A percentile compares a stretch with the other conserved stretches of the same genome.
Evolutionary conservation across 2,888 invertebrate species (phyloP).

Genomic region (Plutella xylostella): DNA sequence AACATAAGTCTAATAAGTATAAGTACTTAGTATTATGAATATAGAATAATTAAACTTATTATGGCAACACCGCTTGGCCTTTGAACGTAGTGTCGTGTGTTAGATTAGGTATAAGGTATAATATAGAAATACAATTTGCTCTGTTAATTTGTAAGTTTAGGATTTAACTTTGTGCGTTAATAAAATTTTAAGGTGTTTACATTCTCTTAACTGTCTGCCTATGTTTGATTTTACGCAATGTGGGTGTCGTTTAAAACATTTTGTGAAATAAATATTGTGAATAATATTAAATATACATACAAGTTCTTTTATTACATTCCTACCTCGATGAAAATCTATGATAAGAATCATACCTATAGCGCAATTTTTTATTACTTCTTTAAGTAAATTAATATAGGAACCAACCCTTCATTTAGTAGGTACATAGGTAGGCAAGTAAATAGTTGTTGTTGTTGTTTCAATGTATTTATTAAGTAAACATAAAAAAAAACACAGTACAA

Average conservation of each 20-base stretch:
- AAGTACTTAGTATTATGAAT: background rate
- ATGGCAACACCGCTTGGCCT: conserved; percentile 71
- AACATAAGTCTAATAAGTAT: conserved; percentile 18
- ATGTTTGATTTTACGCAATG: conserved; percentile 57
- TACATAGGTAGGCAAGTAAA: too few species aligned
- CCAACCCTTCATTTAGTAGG: too few species aligned
- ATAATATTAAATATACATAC: conserved; percentile 1
- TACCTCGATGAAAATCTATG: too few species aligned
- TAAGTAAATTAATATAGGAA: too few species aligned
- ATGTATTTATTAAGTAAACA: too few species aligned
- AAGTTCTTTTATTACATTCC: too few species aligned
- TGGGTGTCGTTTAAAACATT: conserved; percentile 66
- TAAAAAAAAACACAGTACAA: too few species aligned
- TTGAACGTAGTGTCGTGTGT: conserved; percentile 47
- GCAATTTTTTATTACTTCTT: too few species aligned
- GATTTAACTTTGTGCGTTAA: too few species aligned
- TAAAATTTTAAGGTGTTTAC: conserved; percentile 37
- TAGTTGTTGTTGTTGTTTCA: too few species aligned
- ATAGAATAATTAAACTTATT: conserved; percentile 26
- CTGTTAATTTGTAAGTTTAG: conserved; percentile 17
- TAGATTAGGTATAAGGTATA: conserved; percentile 27
- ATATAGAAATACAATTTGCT: too few species aligned
- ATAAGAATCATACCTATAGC: too few species aligned
- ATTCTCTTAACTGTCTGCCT: conserved; percentile 51
- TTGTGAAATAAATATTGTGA: conserved; percentile 61